Percentiles rank a stretch among this genome's conserved stretches.
phyloP scores from a whole-genome alignment of 2,888 invertebrate genomes.

The Sinodicranocentrus sp. region DNA sequence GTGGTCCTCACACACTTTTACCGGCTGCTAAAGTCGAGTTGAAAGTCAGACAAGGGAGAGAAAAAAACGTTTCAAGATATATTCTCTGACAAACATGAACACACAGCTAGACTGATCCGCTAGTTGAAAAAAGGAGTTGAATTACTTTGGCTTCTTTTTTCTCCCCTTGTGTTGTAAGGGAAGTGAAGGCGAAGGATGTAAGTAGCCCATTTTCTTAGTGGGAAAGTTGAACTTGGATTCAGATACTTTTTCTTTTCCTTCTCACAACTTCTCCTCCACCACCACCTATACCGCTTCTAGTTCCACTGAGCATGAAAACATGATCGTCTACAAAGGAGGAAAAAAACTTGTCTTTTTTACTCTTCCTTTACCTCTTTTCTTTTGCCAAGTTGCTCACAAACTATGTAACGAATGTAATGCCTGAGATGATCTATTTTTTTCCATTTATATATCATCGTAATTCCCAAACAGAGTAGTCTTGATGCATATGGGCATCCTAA shows the following conservation, averaged over 20 bases:
- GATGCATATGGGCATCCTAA: background rate
- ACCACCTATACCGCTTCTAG: background rate
- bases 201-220: slow-evolving; percentile 39
- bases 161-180: background rate
- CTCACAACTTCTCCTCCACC: background rate
- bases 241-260: background rate
- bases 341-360: slow-evolving; percentile 7
- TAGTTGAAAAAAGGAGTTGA: slow-evolving; percentile 27
- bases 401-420: slow-evolving; percentile 3
- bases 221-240: slow-evolving; percentile 15
- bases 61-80: no score
- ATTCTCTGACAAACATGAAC: slow-evolving; percentile 4
- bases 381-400: slow-evolving; percentile 21
- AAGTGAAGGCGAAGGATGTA: background rate
- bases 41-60: no score
- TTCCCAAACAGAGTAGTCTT: slow-evolving; percentile 27
- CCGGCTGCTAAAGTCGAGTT: no score
- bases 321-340: slow-evolving; percentile 3
- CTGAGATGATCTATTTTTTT: slow-evolving; percentile 49
- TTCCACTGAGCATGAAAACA: slow-evolving; percentile 41
- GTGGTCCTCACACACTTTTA: background rate
- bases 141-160: slow-evolving; percentile 45
- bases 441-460: background rate
- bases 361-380: background rate
- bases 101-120: slow-evolving; percentile 7